These are phyloP conservation scores for Alfaro cultratus DNA, from an alignment of 2,797 vertebrate species.

Conservation along the genomic window DNA sequence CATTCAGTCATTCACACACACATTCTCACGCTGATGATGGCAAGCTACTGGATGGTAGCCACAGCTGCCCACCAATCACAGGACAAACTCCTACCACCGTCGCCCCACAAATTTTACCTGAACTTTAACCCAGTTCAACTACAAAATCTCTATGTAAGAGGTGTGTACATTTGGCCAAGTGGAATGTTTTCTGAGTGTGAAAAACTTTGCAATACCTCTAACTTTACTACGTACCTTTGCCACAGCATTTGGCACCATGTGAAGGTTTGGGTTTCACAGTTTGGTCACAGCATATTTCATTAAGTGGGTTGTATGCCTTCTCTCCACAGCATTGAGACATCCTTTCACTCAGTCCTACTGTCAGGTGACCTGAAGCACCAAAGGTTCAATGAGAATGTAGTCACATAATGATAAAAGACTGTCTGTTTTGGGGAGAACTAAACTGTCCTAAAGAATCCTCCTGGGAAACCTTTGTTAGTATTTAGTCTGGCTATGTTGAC, in stretches of 20 bases:
- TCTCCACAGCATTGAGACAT: slow-evolving; percentile 43
- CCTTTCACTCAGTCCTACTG: slow-evolving; percentile 2
- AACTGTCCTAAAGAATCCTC: neutral
- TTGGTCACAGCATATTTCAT: slow-evolving; percentile 44
- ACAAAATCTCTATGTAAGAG: neutral
- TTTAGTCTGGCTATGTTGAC: neutral
- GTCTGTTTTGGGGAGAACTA: neutral
- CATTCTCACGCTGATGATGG: too few species aligned
- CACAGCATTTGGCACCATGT: slow-evolving; percentile 23
- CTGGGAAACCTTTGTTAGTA: neutral
- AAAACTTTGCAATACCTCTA: neutral
- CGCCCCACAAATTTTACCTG: neutral
- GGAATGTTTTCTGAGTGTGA: neutral
- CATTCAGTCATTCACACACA: too few species aligned
- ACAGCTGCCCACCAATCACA: too few species aligned
- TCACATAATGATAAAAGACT: neutral
- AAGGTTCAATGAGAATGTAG: neutral
- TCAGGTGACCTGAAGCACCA: slow-evolving; percentile 9
- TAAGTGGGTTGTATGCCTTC: slow-evolving; percentile 29
- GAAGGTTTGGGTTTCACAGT: slow-evolving; percentile 1
- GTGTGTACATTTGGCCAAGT: neutral
- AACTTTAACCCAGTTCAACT: neutral
- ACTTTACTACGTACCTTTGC: slow-evolving; percentile 29
- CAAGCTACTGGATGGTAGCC: too few species aligned
- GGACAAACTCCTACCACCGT: too few species aligned